Base-by-base conservation (phyloP, 2,113 vertebrate species). In the Guaruba guarouba region DNA sequence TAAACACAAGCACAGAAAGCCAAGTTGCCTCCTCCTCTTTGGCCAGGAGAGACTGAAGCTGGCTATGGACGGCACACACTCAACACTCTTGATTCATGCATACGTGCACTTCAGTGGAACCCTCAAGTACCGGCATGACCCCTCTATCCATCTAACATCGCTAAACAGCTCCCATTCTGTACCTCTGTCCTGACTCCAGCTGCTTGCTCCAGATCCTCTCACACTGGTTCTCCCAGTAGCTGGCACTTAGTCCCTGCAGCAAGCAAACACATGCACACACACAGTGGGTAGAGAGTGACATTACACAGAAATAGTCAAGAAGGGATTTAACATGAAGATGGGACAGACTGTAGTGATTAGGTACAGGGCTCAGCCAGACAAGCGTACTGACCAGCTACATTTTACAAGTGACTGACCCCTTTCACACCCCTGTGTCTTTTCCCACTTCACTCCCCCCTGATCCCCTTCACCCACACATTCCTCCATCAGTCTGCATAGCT, bases 71-170 rank as follows among this genome's bases (percentile, higher is more conserved):
- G 61, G 29, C 61, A 46, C 44, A 37, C 7, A 22, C 24, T 24
- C 49, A 37, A 8, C 10, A 23, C 13, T 49, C 46, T 49, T 2
- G 2, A 8, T 62, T 82, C 43, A 24, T 5, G 28, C 23, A 35
- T 4, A 24, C 0, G 2, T 1, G 2, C 29, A 10, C 23, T 18
- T 57, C 8, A 62, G 28, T 1, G 7, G 12, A 48, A 52, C 12
- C 18, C 22, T 24, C 0, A 1, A 76, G 8, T 10, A 19, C 35
- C 8, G 1, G 5, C 16, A 37, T 10, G 51, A 41, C 13, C 29
- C 7, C 15, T 11, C 55, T 48, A 7, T 35, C 27, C 0, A 0
- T 37, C 11, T 57, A 27, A 37, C 25, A 54, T 4, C 11, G 8
- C 7, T 4, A 3, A 3, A 6, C 44, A 27, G 6, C 41, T 66